Percentiles rank a stretch among this genome's conserved stretches.
Conservation (phyloP, 2,113 vertebrate species). For the Bettongia penicillata region DNA sequence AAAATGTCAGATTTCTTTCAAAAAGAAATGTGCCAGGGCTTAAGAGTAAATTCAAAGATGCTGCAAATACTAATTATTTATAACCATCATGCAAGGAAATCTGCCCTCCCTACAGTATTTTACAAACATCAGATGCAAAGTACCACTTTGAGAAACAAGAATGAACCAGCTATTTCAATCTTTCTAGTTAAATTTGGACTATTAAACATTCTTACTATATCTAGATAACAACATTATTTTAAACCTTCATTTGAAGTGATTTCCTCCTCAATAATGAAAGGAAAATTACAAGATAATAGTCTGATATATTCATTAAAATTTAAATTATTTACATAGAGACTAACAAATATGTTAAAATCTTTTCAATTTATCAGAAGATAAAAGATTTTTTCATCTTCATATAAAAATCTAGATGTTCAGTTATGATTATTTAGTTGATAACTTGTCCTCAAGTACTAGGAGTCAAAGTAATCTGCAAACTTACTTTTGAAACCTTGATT, state of each 20-base stretch:
- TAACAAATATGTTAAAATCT: neutral
- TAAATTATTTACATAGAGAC: neutral
- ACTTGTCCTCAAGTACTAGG: neutral
- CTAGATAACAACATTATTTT: neutral
- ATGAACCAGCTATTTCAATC: neutral
- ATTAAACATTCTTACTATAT: neutral
- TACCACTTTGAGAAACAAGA: neutral
- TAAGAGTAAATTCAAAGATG: neutral
- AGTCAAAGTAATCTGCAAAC: neutral
- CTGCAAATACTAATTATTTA: neutral
- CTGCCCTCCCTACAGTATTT: neutral
- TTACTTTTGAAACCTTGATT: neutral
- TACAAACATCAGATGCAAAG: neutral
- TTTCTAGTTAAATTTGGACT: neutral
- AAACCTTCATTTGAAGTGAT: neutral
- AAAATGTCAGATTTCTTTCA: neutral
- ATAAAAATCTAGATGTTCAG: neutral
- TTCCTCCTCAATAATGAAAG: neutral
- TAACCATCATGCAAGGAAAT: neutral
- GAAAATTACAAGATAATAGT: neutral
- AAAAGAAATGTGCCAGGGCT: neutral
- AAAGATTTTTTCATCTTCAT: neutral
- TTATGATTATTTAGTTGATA: neutral
- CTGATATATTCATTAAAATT: neutral
- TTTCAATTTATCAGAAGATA: neutral